These are phyloP conservation scores for Gryllus bimaculatus DNA, from an alignment of 1,140 invertebrate genomes.

Conservation along the genomic window DNA sequence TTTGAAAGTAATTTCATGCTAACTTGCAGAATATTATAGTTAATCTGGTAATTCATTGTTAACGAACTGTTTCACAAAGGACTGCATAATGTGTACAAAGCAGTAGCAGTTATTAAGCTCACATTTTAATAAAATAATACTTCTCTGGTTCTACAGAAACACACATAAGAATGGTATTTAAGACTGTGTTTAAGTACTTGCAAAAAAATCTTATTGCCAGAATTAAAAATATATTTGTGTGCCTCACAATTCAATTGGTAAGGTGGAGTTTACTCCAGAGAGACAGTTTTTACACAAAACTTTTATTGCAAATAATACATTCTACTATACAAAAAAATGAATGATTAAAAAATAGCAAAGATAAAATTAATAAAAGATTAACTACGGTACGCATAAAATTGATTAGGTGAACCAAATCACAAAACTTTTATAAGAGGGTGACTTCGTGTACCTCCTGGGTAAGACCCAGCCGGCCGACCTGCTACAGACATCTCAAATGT, in stretches of 20 bases:
- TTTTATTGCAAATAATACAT: constrained; percentile 14
- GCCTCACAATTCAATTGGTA: constrained; percentile 10
- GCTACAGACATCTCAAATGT: constrained; percentile 19
- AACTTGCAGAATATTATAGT: background rate
- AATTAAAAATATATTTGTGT: background rate
- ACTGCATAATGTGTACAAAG: too few relatives aligned
- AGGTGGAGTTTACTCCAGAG: constrained; percentile 31
- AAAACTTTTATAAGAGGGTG: constrained; percentile 16
- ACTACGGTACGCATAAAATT: constrained; percentile 18
- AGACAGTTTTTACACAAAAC: constrained; percentile 17
- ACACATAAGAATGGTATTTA: constrained; percentile 11
- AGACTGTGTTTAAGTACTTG: background rate
- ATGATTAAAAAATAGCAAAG: constrained; percentile 20
- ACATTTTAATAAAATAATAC: constrained; percentile 13
- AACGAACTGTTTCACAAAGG: background rate
- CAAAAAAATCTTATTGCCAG: background rate
- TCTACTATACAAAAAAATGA: constrained; percentile 16
- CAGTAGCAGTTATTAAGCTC: constrained; percentile 6
- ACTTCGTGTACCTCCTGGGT: constrained; percentile 20
- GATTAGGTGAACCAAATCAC: constrained; percentile 13
- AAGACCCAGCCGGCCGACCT: constrained; percentile 15
- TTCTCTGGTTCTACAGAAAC: background rate
- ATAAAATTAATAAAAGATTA: constrained; percentile 17
- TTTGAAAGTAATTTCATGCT: background rate
- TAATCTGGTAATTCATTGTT: background rate